phyloP scores from a whole-genome alignment of 2,797 vertebrate species.

The Poecilia velifera region DNA sequence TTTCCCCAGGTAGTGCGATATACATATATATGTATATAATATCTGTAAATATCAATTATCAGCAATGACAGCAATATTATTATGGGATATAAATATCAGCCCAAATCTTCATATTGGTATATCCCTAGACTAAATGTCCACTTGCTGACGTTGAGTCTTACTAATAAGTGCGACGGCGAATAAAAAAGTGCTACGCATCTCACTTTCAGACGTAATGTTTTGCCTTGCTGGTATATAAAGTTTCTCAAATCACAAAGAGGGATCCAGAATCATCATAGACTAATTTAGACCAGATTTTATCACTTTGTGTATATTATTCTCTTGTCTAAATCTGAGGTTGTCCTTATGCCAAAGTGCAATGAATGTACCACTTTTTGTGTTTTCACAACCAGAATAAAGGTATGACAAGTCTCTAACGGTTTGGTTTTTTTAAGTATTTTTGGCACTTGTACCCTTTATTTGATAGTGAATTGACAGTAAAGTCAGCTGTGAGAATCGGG shows the following conservation, averaged over 20 bases:
- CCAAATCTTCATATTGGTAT: too few relatives aligned
- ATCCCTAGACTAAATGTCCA: background rate
- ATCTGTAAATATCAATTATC: too few relatives aligned
- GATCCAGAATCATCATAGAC: too few relatives aligned
- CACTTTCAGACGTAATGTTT: too few relatives aligned
- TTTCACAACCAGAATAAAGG: background rate
- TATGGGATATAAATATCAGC: too few relatives aligned
- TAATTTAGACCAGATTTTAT: background rate
- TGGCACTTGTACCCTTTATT: too few relatives aligned
- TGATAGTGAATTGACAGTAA: too few relatives aligned
- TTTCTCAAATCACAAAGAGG: background rate
- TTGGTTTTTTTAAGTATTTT: too few relatives aligned
- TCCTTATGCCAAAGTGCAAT: background rate
- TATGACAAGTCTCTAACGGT: background rate
- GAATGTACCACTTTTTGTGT: background rate
- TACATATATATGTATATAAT: too few relatives aligned
- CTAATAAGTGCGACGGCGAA: background rate
- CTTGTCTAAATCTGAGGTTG: background rate
- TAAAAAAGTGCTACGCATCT: background rate
- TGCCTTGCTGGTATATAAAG: background rate
- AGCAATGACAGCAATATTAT: too few relatives aligned
- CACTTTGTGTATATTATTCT: background rate
- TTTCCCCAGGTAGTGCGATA: too few relatives aligned
- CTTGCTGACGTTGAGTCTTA: background rate
- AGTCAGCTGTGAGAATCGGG: too few relatives aligned